Base-by-base conservation (phyloP, 2,888 invertebrate species). In the Tyria jacobaeae region DNA sequence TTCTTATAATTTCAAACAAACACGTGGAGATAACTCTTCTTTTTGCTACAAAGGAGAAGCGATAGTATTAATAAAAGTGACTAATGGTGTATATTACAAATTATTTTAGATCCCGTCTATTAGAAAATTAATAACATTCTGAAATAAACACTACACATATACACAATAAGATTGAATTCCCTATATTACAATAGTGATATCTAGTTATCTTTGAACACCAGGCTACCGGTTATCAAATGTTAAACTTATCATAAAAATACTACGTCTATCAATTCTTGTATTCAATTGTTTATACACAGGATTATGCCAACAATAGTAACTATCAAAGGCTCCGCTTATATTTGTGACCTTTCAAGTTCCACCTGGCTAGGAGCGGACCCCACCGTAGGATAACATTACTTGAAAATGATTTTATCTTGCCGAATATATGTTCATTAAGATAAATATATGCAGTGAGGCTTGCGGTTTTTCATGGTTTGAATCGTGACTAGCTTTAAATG, bases 201-300 rank as follows among this genome's bases (percentile, higher is more conserved):
- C 10, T 17, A 51, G n/a, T 3, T 34, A 34, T 51, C 14, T 25
- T 48, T 24, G 12, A 47, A 10, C 24, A 12, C 27, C 41, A n/a
- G n/a, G 17, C 27, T n/a, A 41, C 31, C 37, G 25, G 41, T 55
- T 14, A 10, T 24, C 52, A 56, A 52, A 57, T 56, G 57, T 51
- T 62, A 64, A 37, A 49, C n/a, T 54, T 51, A 44, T 53, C 47
- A 54, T 51, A 57, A 60, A 73, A 66, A 70, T 53, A 37, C 39
- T 12, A 62, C 47, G 12, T 10, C 27, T 14, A 62, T 66, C 66
- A 52, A 67, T 31, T 57, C 4, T 37, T 49, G 59, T 55, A 61
- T 66, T 59, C 35, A 72, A 63, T 60, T 48, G 59, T 59, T 41
- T 58, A 54, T 12, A 62, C 62, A 27, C 60, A 62, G 64, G 51